Evolutionary conservation across 2,113 vertebrate species (phyloP).

Genomic region (Rhabdornis inornatus): DNA sequence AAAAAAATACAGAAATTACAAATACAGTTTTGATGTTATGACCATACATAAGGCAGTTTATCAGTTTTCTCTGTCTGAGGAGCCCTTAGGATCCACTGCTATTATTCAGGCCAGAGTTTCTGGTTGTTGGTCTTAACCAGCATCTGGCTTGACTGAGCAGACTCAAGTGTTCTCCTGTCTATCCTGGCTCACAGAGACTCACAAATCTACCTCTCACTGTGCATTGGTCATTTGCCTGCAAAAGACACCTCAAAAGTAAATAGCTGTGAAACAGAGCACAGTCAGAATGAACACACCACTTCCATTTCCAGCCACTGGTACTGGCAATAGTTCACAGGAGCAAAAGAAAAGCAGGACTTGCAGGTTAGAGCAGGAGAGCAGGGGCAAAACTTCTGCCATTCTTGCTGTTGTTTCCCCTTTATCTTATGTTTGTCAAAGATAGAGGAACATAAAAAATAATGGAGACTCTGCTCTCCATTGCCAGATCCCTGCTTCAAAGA

Average conservation of each 20-base stretch:
- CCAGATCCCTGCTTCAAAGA: background rate
- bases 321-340: background rate
- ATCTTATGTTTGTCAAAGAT: background rate
- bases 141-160: background rate
- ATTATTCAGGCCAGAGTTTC: background rate
- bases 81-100: background rate
- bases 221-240: background rate
- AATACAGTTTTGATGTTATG: background rate
- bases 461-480: background rate
- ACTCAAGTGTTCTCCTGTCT: background rate
- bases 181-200: background rate
- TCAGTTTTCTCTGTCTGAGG: background rate
- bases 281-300: accelerated
- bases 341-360: background rate
- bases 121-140: background rate
- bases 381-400: background rate
- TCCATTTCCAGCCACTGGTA: background rate
- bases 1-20: background rate
- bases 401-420: background rate
- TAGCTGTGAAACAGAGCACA: background rate
- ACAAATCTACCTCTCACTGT: background rate
- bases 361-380: background rate
- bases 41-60: background rate
- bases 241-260: background rate
- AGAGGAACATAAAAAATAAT: background rate